Conservation (phyloP, 2,113 vertebrate genomes). For the Falco punctatus region DNA sequence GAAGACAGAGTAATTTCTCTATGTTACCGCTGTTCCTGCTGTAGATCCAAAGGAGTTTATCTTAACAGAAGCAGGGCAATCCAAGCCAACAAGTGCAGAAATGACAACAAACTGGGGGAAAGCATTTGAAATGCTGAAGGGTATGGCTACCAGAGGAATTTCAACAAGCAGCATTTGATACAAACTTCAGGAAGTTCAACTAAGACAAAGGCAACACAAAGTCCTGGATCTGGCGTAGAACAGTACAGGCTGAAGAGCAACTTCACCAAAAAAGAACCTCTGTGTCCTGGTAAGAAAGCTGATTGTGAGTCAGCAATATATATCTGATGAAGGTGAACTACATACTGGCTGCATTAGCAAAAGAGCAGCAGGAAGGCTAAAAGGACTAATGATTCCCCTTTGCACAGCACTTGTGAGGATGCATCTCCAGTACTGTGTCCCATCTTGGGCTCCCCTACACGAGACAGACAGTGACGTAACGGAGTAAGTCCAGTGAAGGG, state of each 20-base stretch:
- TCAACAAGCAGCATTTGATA: neutral
- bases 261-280: neutral
- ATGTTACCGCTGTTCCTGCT: neutral
- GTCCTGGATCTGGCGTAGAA: neutral
- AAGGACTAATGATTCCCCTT: neutral
- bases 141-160: neutral
- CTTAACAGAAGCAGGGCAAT: neutral
- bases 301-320: neutral
- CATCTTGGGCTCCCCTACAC: neutral
- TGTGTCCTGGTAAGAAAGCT: neutral
- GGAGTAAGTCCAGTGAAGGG: neutral
- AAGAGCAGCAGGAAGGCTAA: neutral
- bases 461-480: neutral
- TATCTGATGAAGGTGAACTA: neutral
- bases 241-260: neutral
- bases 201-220: neutral
- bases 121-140: neutral
- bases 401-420: neutral
- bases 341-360: neutral
- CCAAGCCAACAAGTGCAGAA: neutral
- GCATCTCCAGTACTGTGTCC: neutral
- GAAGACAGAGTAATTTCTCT: neutral
- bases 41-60: neutral
- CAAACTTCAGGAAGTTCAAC: neutral
- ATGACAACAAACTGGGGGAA: neutral